Conservation (phyloP, 2,888 invertebrate species). For the Sinodicranocentrus sp. region DNA sequence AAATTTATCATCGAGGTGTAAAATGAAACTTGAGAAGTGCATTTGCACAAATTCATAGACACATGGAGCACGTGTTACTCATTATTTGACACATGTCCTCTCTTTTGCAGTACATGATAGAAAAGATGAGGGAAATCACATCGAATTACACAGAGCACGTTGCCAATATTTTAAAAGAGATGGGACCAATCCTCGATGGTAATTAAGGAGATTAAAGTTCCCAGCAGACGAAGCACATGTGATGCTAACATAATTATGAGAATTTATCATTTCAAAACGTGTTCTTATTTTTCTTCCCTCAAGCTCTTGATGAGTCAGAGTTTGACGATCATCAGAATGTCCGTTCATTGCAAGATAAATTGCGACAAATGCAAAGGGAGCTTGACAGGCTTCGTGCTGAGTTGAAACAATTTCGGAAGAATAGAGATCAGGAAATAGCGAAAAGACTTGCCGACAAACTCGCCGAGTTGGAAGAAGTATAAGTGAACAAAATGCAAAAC, state of each 20-base stretch:
- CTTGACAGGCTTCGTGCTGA: constrained; percentile 66
- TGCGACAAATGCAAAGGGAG: constrained; percentile 67
- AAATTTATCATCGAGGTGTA: constrained; percentile 64
- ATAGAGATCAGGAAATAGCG: constrained; percentile 71
- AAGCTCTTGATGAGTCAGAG: constrained; percentile 68
- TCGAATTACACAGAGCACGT: constrained; percentile 66
- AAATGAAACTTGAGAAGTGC: constrained; percentile 23
- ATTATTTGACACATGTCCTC: constrained; percentile 5
- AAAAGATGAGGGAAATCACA: constrained; percentile 58
- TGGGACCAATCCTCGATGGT: constrained; percentile 69
- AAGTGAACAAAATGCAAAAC: background rate
- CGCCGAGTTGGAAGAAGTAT: constrained; percentile 72
- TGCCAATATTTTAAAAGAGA: constrained; percentile 64
- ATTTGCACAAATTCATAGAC: background rate
- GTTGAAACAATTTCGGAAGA: constrained; percentile 68
- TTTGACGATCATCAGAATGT: constrained; percentile 75
- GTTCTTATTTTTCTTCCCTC: background rate
- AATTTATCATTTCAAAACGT: no score
- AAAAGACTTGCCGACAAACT: constrained; percentile 69
- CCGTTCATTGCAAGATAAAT: constrained; percentile 67
- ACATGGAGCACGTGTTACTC: background rate
- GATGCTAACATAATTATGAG: no score
- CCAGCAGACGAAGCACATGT: background rate
- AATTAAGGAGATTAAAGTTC: background rate
- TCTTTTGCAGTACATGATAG: constrained; percentile 59